phyloP scores from a whole-genome alignment of 2,888 invertebrate species.

The Sisyra nigra region DNA sequence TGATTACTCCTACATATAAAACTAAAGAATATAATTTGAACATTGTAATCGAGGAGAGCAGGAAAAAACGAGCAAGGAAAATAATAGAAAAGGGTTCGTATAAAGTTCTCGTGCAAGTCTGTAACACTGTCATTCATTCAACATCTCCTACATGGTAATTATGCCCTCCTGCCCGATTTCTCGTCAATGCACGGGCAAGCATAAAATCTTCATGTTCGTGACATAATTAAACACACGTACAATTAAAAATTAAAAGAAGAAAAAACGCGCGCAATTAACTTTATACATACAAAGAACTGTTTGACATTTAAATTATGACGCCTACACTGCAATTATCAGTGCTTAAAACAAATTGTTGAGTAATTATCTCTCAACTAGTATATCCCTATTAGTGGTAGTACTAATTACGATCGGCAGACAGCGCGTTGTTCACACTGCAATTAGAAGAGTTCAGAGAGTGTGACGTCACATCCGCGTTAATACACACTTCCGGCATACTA shows the following conservation, averaged over 20 bases:
- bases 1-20: no score
- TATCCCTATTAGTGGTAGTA: slow-evolving; percentile 9
- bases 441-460: slow-evolving; percentile 2
- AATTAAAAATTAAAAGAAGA: not conserved
- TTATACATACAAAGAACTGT: slow-evolving; percentile 1
- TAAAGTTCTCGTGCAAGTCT: no score
- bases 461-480: slow-evolving; percentile 10
- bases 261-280: slow-evolving; percentile 2
- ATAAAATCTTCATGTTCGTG: slow-evolving; percentile 1
- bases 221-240: slow-evolving; percentile 4
- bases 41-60: no score
- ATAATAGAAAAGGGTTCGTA: no score
- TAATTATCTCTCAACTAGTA: slow-evolving; percentile 9
- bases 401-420: slow-evolving; percentile 6
- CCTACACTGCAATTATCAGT: slow-evolving; percentile 7
- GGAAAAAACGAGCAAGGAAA: no score
- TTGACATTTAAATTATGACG: slow-evolving; percentile 9
- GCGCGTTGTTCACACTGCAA: slow-evolving; percentile 6
- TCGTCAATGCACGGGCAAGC: not conserved
- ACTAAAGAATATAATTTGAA: no score
- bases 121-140: no score
- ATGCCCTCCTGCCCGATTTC: no score
- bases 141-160: no score
- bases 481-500: slow-evolving; percentile 5
- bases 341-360: slow-evolving; percentile 8